These are phyloP conservation scores for Cossypha heuglini DNA, from an alignment of 2,797 vertebrate genomes.

Conservation along the genomic window DNA sequence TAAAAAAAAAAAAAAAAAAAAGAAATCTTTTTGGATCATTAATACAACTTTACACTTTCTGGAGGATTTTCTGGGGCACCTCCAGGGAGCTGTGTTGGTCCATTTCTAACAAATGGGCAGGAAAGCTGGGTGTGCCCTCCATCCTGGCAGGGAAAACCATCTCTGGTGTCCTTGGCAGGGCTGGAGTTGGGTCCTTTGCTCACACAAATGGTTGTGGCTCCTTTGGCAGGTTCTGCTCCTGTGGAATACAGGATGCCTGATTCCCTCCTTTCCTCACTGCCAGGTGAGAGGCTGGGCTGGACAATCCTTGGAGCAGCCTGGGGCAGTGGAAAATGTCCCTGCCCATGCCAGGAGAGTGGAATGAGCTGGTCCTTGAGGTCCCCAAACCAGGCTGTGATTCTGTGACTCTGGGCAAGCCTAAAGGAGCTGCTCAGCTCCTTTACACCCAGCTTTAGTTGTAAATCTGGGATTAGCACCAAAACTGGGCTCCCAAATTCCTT, in stretches of 20 bases:
- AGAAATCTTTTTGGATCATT: not conserved
- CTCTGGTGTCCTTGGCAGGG: accelerated
- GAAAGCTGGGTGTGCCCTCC: accelerated
- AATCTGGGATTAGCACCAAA: not conserved
- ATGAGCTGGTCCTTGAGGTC: not conserved
- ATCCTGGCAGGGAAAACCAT: not conserved
- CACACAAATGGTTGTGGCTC: accelerated
- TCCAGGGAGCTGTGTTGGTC: not conserved
- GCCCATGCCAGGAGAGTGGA: accelerated
- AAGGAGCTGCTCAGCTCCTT: not conserved
- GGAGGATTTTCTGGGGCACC: not conserved
- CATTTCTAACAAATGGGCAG: not conserved
- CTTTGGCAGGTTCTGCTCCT: not conserved
- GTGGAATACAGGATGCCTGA: not conserved
- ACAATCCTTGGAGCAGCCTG: not conserved
- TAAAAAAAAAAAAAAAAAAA: not conserved
- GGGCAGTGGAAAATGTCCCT: not conserved
- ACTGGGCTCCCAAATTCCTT: not conserved
- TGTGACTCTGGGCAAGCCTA: not conserved
- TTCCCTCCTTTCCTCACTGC: not conserved
- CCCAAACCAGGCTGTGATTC: not conserved
- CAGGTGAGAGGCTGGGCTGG: not conserved
- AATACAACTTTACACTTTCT: not conserved
- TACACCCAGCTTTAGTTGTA: not conserved
- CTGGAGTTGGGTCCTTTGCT: not conserved